A percentile compares a stretch with the other conserved stretches of the same genome.
Evolutionary conservation across 2,113 vertebrate species (phyloP).

Genomic region (Egretta garzetta): DNA sequence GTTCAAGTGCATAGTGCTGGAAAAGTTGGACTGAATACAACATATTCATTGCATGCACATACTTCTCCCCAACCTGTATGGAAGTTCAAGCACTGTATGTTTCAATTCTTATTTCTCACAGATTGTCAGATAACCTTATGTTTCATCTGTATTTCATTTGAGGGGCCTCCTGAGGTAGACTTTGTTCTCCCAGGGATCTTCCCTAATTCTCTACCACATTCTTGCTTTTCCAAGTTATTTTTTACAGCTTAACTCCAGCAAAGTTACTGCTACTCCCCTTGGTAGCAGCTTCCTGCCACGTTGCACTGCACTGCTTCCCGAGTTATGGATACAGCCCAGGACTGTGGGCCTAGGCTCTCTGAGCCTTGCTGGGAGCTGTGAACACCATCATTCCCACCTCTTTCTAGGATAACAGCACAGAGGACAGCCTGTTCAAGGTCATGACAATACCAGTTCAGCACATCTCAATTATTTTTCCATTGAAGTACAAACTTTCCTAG

Average conservation of each 20-base stretch:
- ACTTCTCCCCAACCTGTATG: neutral
- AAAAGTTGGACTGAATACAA: neutral
- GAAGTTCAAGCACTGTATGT: neutral
- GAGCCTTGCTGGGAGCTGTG: neutral
- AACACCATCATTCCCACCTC: neutral
- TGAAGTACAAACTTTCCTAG: neutral
- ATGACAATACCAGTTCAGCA: neutral
- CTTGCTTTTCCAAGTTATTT: neutral
- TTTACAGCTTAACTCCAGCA: neutral
- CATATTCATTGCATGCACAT: neutral
- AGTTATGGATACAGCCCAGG: neutral
- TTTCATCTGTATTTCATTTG: neutral
- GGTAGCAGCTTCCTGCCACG: neutral
- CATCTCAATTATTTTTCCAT: neutral
- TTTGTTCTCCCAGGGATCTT: neutral
- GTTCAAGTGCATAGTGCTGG: neutral
- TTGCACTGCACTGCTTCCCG: neutral
- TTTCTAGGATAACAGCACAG: neutral
- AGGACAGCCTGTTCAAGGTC: neutral
- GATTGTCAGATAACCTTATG: neutral
- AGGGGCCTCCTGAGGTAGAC: neutral
- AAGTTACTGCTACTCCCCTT: fast-evolving
- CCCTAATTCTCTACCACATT: neutral
- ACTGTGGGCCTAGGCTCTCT: neutral
- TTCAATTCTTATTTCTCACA: neutral